A percentile compares a stretch with the other conserved stretches of the same genome.
Conservation (phyloP, 2,797 vertebrate genomes). For the Onychomys arenicola region DNA sequence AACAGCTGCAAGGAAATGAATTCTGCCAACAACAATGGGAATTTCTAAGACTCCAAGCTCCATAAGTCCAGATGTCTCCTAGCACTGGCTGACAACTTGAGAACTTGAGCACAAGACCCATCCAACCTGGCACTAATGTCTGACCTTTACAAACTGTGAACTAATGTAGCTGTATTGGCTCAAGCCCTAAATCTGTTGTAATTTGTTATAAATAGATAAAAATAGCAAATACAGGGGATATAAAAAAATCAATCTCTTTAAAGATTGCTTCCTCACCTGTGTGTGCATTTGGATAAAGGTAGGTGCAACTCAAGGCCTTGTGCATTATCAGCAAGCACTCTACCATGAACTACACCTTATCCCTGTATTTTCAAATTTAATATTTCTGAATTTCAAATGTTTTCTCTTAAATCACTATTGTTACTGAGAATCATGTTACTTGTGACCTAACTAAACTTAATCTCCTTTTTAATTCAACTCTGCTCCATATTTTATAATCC, state of each 20-base stretch:
- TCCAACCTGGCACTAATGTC: background rate
- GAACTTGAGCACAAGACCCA: background rate
- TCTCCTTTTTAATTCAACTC: conserved; percentile 5
- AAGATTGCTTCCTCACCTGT: background rate
- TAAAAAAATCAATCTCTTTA: background rate
- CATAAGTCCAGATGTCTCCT: too few species aligned
- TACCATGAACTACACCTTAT: background rate
- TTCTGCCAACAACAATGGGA: background rate
- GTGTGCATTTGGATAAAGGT: background rate
- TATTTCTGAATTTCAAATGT: background rate
- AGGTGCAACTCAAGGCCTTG: background rate
- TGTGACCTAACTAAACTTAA: background rate
- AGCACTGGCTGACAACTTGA: background rate
- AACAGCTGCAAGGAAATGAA: background rate
- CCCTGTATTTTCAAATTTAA: background rate
- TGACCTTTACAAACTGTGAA: background rate
- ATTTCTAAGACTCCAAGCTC: background rate
- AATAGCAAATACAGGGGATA: background rate
- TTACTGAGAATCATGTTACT: background rate
- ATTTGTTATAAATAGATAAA: conserved; percentile 13
- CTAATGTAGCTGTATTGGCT: background rate
- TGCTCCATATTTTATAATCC: background rate
- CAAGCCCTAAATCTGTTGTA: background rate
- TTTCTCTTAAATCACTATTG: background rate
- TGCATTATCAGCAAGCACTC: background rate